Conservation (phyloP, 2,113 vertebrate genomes). For the Arothron firmamentum region DNA sequence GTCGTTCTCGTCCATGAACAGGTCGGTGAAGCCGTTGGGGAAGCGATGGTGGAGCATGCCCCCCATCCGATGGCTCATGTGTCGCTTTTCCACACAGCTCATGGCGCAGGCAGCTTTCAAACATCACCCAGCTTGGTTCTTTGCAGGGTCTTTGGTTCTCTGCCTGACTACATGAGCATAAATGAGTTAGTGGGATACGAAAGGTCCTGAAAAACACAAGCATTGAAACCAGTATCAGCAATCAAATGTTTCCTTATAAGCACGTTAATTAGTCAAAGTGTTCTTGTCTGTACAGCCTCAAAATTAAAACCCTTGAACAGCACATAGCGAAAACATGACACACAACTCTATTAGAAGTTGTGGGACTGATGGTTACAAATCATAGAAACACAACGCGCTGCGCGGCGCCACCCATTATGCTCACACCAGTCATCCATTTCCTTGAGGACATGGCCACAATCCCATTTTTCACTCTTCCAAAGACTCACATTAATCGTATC, state of each 20-base stretch:
- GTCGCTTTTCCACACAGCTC: conserved; percentile 71
- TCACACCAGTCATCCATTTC: too few relatives aligned
- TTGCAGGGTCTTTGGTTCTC: conserved; percentile 8
- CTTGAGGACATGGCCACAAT: too few relatives aligned
- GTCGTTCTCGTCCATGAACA: conserved; percentile 91
- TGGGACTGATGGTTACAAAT: not conserved
- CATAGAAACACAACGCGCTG: too few relatives aligned
- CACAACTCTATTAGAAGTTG: too few relatives aligned
- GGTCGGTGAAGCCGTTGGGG: conserved; percentile 82
- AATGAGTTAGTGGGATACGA: not conserved
- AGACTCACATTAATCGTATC: too few relatives aligned
- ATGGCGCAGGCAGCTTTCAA: conserved; percentile 52
- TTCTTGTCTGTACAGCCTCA: not conserved
- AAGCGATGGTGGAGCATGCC: conserved; percentile 86
- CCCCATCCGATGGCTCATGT: conserved; percentile 58
- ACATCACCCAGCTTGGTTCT: conserved; percentile 39
- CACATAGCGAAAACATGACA: too few relatives aligned
- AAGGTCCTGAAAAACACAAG: conserved; percentile 38
- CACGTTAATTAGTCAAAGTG: not conserved
- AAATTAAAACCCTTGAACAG: too few relatives aligned
- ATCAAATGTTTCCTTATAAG: not conserved
- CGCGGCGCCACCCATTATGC: too few relatives aligned
- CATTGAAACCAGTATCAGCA: conserved; percentile 4
- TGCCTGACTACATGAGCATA: conserved; percentile 27
- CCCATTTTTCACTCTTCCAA: too few relatives aligned